Evolutionary conservation across 2,888 invertebrate genomes (phyloP), one percentile per base, ranked within the genome.

Genomic region (Drosophila mimica): DNA sequence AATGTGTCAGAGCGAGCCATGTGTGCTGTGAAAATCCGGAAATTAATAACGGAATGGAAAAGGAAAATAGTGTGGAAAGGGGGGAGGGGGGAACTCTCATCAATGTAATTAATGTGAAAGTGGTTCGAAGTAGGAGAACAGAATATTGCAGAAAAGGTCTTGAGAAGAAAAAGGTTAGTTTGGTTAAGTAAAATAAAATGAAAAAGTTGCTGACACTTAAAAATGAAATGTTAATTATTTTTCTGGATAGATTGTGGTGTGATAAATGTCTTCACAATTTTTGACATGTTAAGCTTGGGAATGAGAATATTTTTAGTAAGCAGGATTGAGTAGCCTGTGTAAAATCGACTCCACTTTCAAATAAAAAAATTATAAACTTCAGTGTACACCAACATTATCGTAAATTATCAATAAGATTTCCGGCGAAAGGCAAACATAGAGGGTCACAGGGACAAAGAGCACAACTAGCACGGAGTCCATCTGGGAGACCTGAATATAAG

Each of bases 321-420:
- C 0, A 5, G 30, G 20, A 51, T 6, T 31, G 25, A 58, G 61
- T 75, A 49, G 70, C 20, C 56, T 60, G 2, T 36, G 34, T 48
- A 46, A 34, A 36, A 49, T 58, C 31, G 36, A 59, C 48, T 64
- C 30, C 31, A 30, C 49, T 54, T 46, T 52, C 11, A 60, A 38
- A 20, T 25, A 57, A 43, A 34, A 53, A 60, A 58, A 60, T 67
- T 64, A 53, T 36, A 53, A 43, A 40, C 59, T 63, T 30, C 11
- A 59, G 59, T 51, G 51, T 9, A 49, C 58, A 73, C 60, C 58
- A 34, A 53, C 6, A 60, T 52, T 63, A 46, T 38, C 38, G 31
- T 40, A 51, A 72, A 72, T 72, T 60, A n/a, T 49, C 52, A 57
- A 71, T 31, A 40, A 43, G 54, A 72, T 71, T 72, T 56, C 46